Percentiles rank a stretch among this genome's conserved stretches.
phyloP scores from a whole-genome alignment of 2,113 vertebrate genomes.

The Nothocercus nigrocapillus region DNA sequence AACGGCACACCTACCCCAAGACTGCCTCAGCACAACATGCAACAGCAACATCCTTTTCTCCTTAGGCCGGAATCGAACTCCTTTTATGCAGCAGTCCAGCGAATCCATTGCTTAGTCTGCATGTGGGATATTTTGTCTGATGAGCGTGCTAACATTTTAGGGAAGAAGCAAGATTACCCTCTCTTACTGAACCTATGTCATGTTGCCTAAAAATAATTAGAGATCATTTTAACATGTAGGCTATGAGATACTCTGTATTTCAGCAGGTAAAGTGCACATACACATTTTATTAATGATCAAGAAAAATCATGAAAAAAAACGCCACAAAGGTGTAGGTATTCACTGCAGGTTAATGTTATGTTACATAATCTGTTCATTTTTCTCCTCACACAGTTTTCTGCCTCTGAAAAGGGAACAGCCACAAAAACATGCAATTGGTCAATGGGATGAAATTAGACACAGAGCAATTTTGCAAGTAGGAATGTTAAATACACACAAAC shows the following conservation, averaged over 20 bases:
- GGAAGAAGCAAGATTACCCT: neutral
- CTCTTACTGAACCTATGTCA: neutral
- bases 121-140: neutral
- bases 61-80: neutral
- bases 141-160: neutral
- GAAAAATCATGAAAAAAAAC: neutral
- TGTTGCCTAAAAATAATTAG: neutral
- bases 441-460: neutral
- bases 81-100: neutral
- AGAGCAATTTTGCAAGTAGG: neutral
- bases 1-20: neutral
- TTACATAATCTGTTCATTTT: neutral
- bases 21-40: neutral
- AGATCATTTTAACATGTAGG: neutral
- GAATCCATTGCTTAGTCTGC: neutral
- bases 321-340: neutral
- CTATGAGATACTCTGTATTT: neutral
- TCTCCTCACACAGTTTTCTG: neutral
- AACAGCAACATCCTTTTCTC: neutral
- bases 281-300: neutral
- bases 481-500: neutral
- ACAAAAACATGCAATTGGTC: neutral
- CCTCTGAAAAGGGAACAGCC: neutral
- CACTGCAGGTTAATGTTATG: rapidly evolving
- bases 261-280: neutral